Evolutionary conservation across 2,888 invertebrate species (phyloP), one percentile per base, ranked within the genome.

Genomic region (Acanthacorydalis orientalis): DNA sequence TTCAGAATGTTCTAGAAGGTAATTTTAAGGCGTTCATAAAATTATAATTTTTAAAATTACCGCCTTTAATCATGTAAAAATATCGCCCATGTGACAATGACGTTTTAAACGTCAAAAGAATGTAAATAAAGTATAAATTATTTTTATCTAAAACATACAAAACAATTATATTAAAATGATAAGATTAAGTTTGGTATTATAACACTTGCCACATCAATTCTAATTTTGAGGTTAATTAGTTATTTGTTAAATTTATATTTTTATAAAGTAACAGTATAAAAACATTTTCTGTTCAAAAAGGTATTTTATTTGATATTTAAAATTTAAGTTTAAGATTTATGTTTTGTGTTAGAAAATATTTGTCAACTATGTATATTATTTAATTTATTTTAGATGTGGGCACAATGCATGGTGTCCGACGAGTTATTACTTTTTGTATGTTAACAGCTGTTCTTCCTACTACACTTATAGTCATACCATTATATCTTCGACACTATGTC

Each of bases 391-490:
- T 68, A 80, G 80, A 75, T 69, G 69, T 69, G 56, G 71, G 69
- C 62, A 80, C 78, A 67, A 85, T 87, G 83, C 80, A 78, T 67
- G 87, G 87, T 57, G 79, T 80, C 53, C 80, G 79, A 61, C 72
- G 86, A 60, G 85, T 89, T 43, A 65, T 84, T 53, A 73, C 77
- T 51, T 88, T 88, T 62, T 89, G 87, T 61, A 63, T 80, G 45
- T 67, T 88, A 58, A 86, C 82, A 49, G 79, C 80, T 44, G 69
- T 88, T 51, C 63, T 88, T 51, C 88, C 89, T 46, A 75, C 80
- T 50, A 68, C 79, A 53, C 69, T 88, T 48, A 80, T 89, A 54
- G 75, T 85, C 46, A 72, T 82, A 53, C 87, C 88, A 12, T 64
- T 89, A 42, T 86, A 87, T 63, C 68, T 89, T 53, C 71, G 85